These are phyloP conservation scores for Gonioctena quinquepunctata DNA, from an alignment of 1,140 invertebrate species.

Conservation along the genomic window DNA sequence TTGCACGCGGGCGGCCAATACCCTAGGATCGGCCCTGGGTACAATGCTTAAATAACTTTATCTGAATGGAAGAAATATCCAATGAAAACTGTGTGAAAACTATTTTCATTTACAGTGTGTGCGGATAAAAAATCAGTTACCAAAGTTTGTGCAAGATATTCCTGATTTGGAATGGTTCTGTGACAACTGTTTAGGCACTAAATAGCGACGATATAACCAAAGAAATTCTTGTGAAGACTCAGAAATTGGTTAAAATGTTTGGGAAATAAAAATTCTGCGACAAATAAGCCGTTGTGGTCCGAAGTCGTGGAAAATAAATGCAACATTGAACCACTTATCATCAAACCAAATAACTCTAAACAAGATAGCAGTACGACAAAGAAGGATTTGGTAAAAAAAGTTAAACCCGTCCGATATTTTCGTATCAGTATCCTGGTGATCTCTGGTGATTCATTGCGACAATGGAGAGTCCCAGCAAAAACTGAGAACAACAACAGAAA, in stretches of 20 bases:
- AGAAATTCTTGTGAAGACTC: background rate
- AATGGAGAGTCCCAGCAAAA: background rate
- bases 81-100: background rate
- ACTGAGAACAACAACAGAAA: background rate
- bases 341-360: background rate
- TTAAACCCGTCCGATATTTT: background rate
- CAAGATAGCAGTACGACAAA: background rate
- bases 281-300: too few species aligned
- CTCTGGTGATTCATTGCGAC: background rate
- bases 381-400: background rate
- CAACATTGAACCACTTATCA: background rate
- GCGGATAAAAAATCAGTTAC: background rate
- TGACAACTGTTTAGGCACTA: background rate
- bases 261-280: too few species aligned
- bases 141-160: background rate
- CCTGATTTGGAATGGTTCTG: background rate
- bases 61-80: background rate
- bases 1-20: too few species aligned
- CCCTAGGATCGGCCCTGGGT: too few species aligned
- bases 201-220: background rate
- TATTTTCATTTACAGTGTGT: background rate
- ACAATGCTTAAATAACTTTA: background rate
- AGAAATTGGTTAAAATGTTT: background rate
- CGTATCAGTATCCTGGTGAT: background rate
- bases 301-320: background rate